phyloP scores from a whole-genome alignment of 2,113 vertebrate species.

The Anas platyrhynchos region DNA sequence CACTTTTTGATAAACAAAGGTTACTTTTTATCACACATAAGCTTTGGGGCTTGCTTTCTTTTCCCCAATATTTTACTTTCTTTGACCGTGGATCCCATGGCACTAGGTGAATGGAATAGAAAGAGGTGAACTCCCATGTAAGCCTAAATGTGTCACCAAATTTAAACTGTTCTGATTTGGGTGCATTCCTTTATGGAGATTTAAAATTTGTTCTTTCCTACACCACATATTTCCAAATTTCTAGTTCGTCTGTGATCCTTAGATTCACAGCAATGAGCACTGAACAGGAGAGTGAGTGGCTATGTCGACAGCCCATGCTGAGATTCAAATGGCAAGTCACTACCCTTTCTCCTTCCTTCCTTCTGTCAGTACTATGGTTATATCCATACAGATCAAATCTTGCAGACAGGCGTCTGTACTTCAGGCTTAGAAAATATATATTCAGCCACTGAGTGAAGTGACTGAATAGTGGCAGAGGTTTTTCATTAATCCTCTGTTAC shows the following conservation, averaged over 20 bases:
- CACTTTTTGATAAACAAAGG: neutral
- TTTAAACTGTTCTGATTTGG: neutral
- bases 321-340: neutral
- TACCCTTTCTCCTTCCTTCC: neutral
- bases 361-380: neutral
- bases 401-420: neutral
- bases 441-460: neutral
- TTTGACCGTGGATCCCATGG: neutral
- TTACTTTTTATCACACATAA: neutral
- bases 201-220: neutral
- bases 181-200: neutral
- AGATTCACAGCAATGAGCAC: rapidly evolving
- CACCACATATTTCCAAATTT: neutral
- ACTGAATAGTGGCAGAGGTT: neutral
- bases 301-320: neutral
- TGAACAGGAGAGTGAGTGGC: neutral
- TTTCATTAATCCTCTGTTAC: neutral
- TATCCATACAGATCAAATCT: neutral
- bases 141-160: neutral
- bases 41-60: neutral
- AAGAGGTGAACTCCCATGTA: neutral
- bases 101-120: neutral
- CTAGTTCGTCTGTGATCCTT: neutral
- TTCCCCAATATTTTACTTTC: neutral
- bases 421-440: neutral